A percentile compares a stretch with the other conserved stretches of the same genome.
phyloP scores from a whole-genome alignment of 2,113 vertebrate species.

The Aplodontia rufa region DNA sequence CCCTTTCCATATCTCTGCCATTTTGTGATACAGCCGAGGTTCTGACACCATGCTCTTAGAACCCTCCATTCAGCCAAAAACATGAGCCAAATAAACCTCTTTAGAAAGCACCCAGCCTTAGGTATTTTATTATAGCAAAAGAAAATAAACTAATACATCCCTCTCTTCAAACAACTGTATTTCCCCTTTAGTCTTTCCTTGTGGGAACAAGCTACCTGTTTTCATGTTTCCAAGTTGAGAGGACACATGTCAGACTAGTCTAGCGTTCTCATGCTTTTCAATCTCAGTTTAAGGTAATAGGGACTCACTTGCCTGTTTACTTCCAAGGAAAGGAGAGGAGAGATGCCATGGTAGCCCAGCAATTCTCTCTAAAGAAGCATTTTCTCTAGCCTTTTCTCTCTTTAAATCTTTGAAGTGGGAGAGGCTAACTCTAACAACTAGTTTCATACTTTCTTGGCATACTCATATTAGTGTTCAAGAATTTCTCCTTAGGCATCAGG shows the following conservation, averaged over 20 bases:
- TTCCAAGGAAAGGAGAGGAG: neutral
- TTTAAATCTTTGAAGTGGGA: neutral
- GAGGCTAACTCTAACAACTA: neutral
- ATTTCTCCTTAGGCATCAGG: neutral
- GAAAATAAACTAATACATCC: neutral
- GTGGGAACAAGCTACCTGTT: neutral
- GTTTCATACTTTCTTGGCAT: neutral
- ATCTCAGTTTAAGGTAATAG: neutral
- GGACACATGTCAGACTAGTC: neutral
- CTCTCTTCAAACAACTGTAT: neutral
- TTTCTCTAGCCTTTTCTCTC: neutral
- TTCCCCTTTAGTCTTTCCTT: neutral
- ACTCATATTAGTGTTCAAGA: neutral
- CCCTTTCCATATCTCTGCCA: neutral
- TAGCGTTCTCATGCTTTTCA: neutral
- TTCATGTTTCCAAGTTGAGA: neutral
- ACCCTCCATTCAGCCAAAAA: neutral
- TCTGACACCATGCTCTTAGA: neutral
- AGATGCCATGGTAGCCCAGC: neutral
- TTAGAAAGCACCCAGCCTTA: neutral
- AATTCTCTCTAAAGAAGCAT: neutral
- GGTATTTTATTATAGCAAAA: neutral
- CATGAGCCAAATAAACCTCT: neutral
- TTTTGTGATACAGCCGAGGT: neutral
- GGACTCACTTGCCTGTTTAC: neutral